A percentile compares a stretch with the other conserved stretches of the same genome.
These are phyloP conservation scores for Meta bourneti DNA, from an alignment of 2,888 invertebrate genomes.

Conservation along the genomic window DNA sequence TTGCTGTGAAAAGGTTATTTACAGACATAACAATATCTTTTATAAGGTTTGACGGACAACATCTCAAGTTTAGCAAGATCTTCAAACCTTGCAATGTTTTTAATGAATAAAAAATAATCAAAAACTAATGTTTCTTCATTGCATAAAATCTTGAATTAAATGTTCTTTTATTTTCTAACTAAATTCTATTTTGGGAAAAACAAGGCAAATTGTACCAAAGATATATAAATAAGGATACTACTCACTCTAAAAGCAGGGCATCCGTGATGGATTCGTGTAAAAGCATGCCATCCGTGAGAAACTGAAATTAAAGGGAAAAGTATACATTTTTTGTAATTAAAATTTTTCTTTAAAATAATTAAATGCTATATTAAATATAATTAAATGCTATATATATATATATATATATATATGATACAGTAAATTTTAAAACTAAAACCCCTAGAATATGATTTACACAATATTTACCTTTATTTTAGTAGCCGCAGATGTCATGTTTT, in stretches of 20 bases:
- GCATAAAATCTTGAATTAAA: neutral
- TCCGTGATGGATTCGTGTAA: slow-evolving; percentile 91
- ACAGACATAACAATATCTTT: no score
- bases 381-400: no score
- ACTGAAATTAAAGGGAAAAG: slow-evolving; percentile 82
- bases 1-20: no score
- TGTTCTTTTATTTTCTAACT: neutral
- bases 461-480: slow-evolving; percentile 87
- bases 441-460: neutral
- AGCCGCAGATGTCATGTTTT: slow-evolving; percentile 89
- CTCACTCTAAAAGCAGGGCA: slow-evolving; percentile 80
- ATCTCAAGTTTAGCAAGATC: neutral
- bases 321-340: neutral
- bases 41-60: no score
- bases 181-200: neutral
- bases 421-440: neutral
- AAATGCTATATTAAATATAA: no score
- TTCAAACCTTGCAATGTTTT: neutral
- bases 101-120: neutral
- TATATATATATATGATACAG: no score
- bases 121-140: neutral
- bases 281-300: slow-evolving; percentile 96
- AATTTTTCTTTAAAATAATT: neutral
- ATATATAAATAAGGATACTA: neutral
- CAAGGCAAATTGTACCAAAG: neutral